Evolutionary conservation across 2,113 vertebrate genomes (phyloP).

Genomic region (Psettodes erumei): DNA sequence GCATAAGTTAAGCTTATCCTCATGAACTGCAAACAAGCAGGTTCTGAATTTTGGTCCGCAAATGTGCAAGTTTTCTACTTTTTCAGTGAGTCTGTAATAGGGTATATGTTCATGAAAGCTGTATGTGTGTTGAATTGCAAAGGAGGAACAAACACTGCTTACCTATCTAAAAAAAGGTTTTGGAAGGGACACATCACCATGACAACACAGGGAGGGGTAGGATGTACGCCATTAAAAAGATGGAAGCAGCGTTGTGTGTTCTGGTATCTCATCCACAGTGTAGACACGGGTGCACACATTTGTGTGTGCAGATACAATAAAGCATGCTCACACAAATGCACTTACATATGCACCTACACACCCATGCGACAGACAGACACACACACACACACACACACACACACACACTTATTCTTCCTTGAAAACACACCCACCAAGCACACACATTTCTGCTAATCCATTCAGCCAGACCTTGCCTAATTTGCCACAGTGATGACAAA

Average conservation of each 20-base stretch:
- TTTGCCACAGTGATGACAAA: constrained; percentile 76
- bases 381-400: neutral
- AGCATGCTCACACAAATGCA: neutral
- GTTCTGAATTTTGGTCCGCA: constrained; percentile 32
- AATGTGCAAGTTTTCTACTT: constrained; percentile 4
- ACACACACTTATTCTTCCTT: neutral
- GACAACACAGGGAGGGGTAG: constrained; percentile 79
- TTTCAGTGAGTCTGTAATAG: constrained; percentile 28
- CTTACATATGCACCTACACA: neutral
- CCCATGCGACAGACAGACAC: neutral
- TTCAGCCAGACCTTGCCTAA: constrained; percentile 72
- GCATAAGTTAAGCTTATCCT: constrained; percentile 35
- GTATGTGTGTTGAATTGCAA: constrained; percentile 71
- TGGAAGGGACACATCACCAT: constrained; percentile 80
- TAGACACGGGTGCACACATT: too few species aligned
- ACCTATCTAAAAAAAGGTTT: constrained; percentile 78
- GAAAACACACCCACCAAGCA: constrained; percentile 17
- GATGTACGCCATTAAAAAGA: constrained; percentile 71
- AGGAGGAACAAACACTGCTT: constrained; percentile 71
- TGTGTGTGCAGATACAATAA: neutral
- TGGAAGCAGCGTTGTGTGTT: constrained; percentile 65
- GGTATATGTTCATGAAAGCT: constrained; percentile 44
- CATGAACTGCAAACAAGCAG: neutral
- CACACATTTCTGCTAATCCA: constrained; percentile 64
- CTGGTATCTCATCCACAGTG: constrained; percentile 45